Conservation (phyloP, 2,113 vertebrate species). For the Gymnocephalus cernua region DNA sequence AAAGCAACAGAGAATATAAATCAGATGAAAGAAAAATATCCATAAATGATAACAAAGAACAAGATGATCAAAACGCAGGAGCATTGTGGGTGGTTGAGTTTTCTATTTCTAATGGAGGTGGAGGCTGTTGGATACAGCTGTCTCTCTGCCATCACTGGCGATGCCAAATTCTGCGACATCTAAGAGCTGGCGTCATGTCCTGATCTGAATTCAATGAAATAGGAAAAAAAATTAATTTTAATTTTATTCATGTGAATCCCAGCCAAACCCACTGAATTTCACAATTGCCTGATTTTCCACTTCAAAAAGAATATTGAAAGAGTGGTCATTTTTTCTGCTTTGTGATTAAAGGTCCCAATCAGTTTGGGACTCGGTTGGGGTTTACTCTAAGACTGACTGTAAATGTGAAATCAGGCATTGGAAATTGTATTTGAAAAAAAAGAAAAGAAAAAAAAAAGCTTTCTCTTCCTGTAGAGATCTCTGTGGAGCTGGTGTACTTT, state of each 20-base stretch:
- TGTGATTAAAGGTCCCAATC: constrained; percentile 46
- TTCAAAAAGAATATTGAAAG: constrained; percentile 65
- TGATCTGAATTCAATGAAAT: constrained; percentile 66
- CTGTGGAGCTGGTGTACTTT: constrained; percentile 49
- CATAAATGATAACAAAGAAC: constrained; percentile 31
- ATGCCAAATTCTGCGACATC: constrained; percentile 60
- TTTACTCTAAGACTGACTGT: constrained; percentile 28
- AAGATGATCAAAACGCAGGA: constrained; percentile 36
- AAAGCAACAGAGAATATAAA: constrained; percentile 9
- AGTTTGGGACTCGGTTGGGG: constrained; percentile 37
- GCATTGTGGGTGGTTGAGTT: constrained; percentile 25
- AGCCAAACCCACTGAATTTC: constrained; percentile 65
- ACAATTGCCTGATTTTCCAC: constrained; percentile 63
- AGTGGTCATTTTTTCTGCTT: constrained; percentile 25
- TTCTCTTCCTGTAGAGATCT: constrained; percentile 32
- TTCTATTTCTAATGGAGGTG: constrained; percentile 16
- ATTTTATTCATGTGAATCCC: constrained; percentile 61
- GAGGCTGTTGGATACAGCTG: constrained; percentile 36
- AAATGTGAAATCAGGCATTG: constrained; percentile 48
- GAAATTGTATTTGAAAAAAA: constrained; percentile 19
- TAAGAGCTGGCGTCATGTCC: constrained; percentile 50
- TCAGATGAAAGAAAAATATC: constrained; percentile 42
- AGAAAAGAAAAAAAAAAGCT: not conserved
- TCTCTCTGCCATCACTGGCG: constrained; percentile 26
- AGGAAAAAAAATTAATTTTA: too few relatives aligned